These are phyloP conservation scores for Stramonita haemastoma DNA, from an alignment of 2,888 invertebrate genomes.

Conservation along the genomic window DNA sequence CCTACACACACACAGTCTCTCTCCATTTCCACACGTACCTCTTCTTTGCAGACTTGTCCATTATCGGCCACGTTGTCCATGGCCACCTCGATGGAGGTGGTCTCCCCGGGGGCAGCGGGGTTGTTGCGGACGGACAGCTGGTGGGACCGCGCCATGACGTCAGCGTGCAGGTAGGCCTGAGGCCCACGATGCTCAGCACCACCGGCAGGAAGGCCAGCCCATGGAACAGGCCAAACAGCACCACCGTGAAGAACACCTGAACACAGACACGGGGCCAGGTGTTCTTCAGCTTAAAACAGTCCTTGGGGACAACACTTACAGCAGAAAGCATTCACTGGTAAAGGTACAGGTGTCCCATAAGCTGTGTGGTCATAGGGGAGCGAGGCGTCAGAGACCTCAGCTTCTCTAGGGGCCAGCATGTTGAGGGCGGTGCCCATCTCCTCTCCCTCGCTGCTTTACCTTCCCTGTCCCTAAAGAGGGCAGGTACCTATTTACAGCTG, in stretches of 20 bases:
- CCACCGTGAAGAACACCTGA: conserved; percentile 86
- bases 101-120: background rate
- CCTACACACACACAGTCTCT: background rate
- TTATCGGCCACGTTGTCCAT: background rate
- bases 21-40: background rate
- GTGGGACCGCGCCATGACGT: conserved; percentile 17
- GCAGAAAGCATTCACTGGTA: too few species aligned
- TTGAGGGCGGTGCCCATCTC: too few species aligned
- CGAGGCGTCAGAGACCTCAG: too few species aligned
- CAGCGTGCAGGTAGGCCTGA: conserved; percentile 59
- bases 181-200: conserved; percentile 86
- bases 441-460: too few species aligned
- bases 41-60: background rate
- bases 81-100: background rate
- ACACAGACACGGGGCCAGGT: conserved; percentile 2
- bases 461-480: too few species aligned
- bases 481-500: too few species aligned
- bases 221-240: conserved; percentile 87
- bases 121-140: conserved; percentile 2
- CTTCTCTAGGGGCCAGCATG: too few species aligned
- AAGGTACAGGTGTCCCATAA: too few species aligned
- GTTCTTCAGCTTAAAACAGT: too few species aligned
- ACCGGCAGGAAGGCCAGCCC: conserved; percentile 88
- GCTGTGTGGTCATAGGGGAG: too few species aligned
- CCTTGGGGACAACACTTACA: too few species aligned